Evolutionary conservation across 2,888 invertebrate species (phyloP).

Genomic region (Camptogramma bilineatum): DNA sequence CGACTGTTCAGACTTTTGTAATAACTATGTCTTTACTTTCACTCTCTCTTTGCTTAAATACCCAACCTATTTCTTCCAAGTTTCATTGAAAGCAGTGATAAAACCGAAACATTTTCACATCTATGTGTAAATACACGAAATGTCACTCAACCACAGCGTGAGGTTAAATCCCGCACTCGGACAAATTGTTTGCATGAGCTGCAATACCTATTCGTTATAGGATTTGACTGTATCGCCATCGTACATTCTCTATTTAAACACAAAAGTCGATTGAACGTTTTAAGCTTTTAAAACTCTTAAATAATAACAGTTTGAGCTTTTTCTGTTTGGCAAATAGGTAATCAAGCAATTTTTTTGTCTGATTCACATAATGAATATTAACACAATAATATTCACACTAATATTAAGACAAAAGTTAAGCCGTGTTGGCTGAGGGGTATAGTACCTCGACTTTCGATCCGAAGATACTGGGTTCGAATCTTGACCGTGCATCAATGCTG

Average conservation of each 20-base stretch:
- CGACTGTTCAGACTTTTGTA: too few species aligned
- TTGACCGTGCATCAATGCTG: too few species aligned
- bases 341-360: too few species aligned
- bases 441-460: too few species aligned
- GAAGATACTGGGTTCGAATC: too few species aligned
- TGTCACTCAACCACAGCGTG: not conserved
- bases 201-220: not conserved
- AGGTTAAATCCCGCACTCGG: not conserved
- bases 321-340: not conserved
- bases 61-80: not conserved
- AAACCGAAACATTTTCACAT: not conserved
- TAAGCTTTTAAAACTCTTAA: not conserved
- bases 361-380: too few species aligned
- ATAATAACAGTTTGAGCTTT: too few species aligned
- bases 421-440: too few species aligned
- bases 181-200: not conserved
- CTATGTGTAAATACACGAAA: not conserved
- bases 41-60: too few species aligned
- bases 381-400: too few species aligned
- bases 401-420: too few species aligned
- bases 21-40: not conserved
- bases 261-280: not conserved
- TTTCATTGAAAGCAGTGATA: not conserved
- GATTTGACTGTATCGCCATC: not conserved
- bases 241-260: not conserved